These are phyloP conservation scores for Phaedon cochleariae DNA, from an alignment of 2,888 invertebrate species.

Conservation along the genomic window DNA sequence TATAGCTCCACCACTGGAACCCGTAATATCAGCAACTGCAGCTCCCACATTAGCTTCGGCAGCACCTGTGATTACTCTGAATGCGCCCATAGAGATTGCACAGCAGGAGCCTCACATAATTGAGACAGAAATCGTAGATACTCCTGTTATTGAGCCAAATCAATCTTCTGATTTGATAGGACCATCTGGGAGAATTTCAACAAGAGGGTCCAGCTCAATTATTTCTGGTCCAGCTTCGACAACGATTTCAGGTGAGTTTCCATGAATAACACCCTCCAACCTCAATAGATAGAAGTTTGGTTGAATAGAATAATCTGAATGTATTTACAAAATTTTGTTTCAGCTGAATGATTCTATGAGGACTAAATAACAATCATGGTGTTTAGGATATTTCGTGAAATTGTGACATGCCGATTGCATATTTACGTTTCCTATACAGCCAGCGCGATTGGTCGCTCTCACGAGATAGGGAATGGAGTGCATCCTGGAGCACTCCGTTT, in stretches of 20 bases:
- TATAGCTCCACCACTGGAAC: background rate
- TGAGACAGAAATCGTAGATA: conserved; percentile 47
- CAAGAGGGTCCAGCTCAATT: conserved; percentile 53
- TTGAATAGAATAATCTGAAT: too few species aligned
- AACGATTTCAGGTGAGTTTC: conserved; percentile 52
- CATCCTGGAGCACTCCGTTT: too few species aligned
- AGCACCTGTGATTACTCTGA: conserved; percentile 39
- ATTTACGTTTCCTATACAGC: too few species aligned
- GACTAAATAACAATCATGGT: too few species aligned
- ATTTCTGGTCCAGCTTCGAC: conserved; percentile 58
- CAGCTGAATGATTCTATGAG: too few species aligned
- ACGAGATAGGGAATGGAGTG: too few species aligned
- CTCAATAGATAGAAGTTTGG: too few species aligned
- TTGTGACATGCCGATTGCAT: too few species aligned
- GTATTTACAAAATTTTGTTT: too few species aligned
- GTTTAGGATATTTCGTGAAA: too few species aligned
- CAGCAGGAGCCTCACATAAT: conserved; percentile 47
- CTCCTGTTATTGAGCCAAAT: conserved; percentile 46
- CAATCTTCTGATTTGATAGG: conserved; percentile 53
- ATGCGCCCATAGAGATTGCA: conserved; percentile 35
- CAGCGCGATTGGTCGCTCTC: too few species aligned
- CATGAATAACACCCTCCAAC: too few species aligned
- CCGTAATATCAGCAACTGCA: conserved; percentile 11
- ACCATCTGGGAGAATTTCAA: conserved; percentile 56
- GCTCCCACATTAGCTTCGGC: conserved; percentile 29